Evolutionary conservation across 2,888 invertebrate species (phyloP), one percentile per base, ranked within the genome.

Genomic region (Byasa hedistus): DNA sequence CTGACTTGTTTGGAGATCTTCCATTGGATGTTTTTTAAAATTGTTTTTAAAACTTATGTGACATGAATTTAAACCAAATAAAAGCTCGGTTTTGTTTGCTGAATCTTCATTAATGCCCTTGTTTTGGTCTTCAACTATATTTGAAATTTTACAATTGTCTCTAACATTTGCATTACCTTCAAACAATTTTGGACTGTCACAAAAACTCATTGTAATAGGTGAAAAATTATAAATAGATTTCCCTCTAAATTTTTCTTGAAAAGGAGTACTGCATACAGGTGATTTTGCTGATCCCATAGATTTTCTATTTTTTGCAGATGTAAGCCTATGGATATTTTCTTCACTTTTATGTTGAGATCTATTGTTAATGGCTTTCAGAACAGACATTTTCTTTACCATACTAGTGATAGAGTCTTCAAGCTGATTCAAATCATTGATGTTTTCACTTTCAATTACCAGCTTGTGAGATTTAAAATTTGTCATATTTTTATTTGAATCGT

Each of bases 161-260:
- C 39, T 56, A 32, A 10, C 12, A 62, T 54, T 48, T 7, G 27
- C 48, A 59, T 57, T 55, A 32, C 36, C 7, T 22, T 22, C 19
- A 39, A 1, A 8, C 4, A 24, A 44, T 21, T 79, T 76, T 36
- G 75, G 73, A 68, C 74, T 84, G 27, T 73, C 73, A 60, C 76
- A 71, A 51, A 77, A 61, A 71, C 73, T 76, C 65, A 74, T 71
- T 51, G 74, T 65, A 66, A 91, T 90, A 52, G 91, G 90, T 44
- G 91, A 91, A 70, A 89, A 85, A 67, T 84, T 85, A 70, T 79
- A 89, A 71, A 91, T 89, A 54, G 90, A 89, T 69, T 84, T 80
- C 12, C 84, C 83, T 73, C 87, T 83, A 70, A 84, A 83, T 74
- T 88, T 91, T 57, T 82, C 78, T 75, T 79, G 81, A 64, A 86